Percentiles rank a stretch among this genome's conserved stretches.
These are phyloP conservation scores for Neotoxoptera formosana DNA, from an alignment of 1,140 invertebrate genomes.

Conservation along the genomic window DNA sequence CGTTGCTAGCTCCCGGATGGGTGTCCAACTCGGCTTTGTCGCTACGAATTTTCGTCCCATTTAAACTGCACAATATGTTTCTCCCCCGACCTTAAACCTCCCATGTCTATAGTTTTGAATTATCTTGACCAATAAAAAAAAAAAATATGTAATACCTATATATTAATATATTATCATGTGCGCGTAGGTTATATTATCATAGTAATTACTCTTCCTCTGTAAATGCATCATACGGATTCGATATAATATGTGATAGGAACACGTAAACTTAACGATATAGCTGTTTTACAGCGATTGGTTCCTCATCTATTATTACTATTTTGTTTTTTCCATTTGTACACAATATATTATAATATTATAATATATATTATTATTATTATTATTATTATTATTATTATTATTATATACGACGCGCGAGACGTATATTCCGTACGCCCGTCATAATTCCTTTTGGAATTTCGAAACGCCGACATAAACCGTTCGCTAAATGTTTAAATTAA, in stretches of 20 bases:
- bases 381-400: neutral
- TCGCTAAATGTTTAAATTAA: constrained; percentile 36
- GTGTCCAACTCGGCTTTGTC: no score
- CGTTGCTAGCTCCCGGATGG: no score
- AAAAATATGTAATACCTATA: no score
- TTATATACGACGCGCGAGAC: neutral
- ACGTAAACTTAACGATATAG: neutral
- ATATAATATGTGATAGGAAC: neutral
- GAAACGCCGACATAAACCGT: neutral
- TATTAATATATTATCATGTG: no score
- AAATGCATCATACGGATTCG: no score
- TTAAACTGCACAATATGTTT: no score
- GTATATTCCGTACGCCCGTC: neutral
- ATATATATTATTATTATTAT: neutral
- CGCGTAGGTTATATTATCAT: neutral
- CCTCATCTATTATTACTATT: neutral
- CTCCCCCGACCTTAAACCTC: no score
- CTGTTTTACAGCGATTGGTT: neutral
- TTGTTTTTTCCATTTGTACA: neutral
- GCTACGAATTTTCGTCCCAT: no score
- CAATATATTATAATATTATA: neutral
- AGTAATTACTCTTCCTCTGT: neutral
- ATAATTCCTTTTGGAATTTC: neutral
- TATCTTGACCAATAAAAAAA: no score
- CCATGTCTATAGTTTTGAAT: no score